Percentiles rank a stretch among this genome's conserved stretches.
Conservation (phyloP, 2,888 invertebrate species). For the Adela reaumurella region DNA sequence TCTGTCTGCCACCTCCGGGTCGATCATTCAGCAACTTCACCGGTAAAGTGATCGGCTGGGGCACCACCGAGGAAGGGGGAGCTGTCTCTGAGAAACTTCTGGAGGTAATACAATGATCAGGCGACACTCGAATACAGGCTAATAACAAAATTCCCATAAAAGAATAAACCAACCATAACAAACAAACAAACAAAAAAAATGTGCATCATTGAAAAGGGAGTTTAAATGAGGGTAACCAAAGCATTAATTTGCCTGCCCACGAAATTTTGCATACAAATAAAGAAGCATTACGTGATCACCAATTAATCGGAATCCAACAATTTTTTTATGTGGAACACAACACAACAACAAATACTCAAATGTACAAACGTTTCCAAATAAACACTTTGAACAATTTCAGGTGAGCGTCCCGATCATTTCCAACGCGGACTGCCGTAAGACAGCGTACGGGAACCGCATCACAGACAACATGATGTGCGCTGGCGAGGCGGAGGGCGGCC, state of each 20-base stretch:
- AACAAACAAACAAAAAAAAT: no score
- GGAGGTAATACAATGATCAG: slow-evolving; percentile 62
- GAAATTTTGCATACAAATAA: no score
- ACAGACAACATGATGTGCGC: slow-evolving; percentile 81
- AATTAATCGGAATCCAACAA: no score
- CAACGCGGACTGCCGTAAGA: slow-evolving; percentile 59
- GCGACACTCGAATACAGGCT: neutral
- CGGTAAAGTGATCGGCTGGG: slow-evolving; percentile 77
- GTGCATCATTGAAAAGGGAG: no score
- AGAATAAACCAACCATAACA: no score
- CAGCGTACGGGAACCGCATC: slow-evolving; percentile 66
- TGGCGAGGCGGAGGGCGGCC: slow-evolving; percentile 66
- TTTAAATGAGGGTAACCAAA: no score
- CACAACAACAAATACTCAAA: no score
- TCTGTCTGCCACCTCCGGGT: slow-evolving; percentile 67
- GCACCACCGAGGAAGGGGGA: slow-evolving; percentile 69
- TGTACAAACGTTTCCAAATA: no score
- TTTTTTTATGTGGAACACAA: no score
- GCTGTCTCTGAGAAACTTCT: slow-evolving; percentile 64
- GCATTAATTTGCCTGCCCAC: no score
- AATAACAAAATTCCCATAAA: neutral
- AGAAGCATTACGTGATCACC: no score
- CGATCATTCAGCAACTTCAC: slow-evolving; percentile 47
- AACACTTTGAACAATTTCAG: no score
- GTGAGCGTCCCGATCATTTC: slow-evolving; percentile 46